Evolutionary conservation across 2,888 invertebrate species (phyloP).

Genomic region (Flexamia atlantica): DNA sequence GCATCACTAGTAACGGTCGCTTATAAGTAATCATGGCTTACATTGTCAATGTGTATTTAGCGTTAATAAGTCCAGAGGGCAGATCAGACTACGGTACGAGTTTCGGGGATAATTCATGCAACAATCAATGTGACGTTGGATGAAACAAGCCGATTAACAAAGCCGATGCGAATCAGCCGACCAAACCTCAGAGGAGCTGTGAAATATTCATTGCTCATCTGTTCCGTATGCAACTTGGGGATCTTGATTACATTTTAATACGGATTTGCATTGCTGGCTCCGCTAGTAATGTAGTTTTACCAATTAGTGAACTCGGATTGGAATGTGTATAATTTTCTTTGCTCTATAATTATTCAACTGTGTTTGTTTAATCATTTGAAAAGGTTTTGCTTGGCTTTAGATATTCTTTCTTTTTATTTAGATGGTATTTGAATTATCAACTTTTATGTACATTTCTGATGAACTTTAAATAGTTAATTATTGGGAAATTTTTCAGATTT

Average conservation of each 20-base stretch:
- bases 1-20: too few relatives aligned
- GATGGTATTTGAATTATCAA: too few relatives aligned
- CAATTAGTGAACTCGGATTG: background rate
- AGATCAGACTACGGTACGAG: background rate
- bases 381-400: too few relatives aligned
- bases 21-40: too few relatives aligned
- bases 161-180: background rate
- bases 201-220: slow-evolving; percentile 4
- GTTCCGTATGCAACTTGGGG: background rate
- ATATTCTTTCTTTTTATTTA: too few relatives aligned
- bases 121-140: slow-evolving; percentile 1
- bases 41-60: background rate
- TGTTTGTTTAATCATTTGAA: too few relatives aligned
- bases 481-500: too few relatives aligned
- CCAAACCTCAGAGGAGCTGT: background rate
- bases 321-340: background rate
- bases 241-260: background rate
- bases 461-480: too few relatives aligned
- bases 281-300: background rate
- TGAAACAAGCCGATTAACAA: background rate
- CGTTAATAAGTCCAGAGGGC: background rate
- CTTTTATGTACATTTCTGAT: too few relatives aligned
- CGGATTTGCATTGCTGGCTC: background rate
- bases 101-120: background rate
- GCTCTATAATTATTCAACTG: background rate